Evolutionary conservation across 2,888 invertebrate species (phyloP), one percentile per base, ranked within the genome.

Genomic region (Torymus tubicola): DNA sequence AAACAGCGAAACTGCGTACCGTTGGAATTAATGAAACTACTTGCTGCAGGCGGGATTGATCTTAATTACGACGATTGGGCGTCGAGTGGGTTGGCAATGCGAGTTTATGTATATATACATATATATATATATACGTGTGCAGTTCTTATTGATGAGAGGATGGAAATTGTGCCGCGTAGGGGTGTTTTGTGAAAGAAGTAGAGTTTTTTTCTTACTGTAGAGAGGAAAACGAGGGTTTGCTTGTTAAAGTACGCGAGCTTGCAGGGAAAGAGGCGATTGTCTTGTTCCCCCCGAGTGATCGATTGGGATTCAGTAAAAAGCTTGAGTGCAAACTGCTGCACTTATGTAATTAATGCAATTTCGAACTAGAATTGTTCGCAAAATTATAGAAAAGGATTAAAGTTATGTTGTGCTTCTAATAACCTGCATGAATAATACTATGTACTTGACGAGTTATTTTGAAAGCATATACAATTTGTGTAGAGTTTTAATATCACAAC

Each of bases 1-100:
- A 70, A 75, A 70, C 65, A 52, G 69, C 70, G 5, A 21, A 16
- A 18, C 18, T 53, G 21, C 24, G 52, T 55, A 10, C 21, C 55
- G 57, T 70, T 14, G 57, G 64, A 71, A 75, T 80, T 75, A 80
- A 75, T 70, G 75, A 74, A 80, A 75, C 75, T 60, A 71, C 75
- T 75, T 68, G 24, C 2, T 21, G 61, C 57, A 12, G 53, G 58
- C 61, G 13, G 65, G 72, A 80, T 80, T 72, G 80, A 72, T 80
- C 80, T 80, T 80, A 80, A 80, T 80, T 80, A 76, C 67, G 63
- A 52, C 68, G 61, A 75, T 68, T 72, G 71, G 52, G 50, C 31
- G 31, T 31, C 31, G 31, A 31, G 31, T 31, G 31, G 31, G 31
- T 5, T 5, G 5, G 31, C 2, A 31, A 31, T 5, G 31, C 31